A percentile compares a stretch with the other conserved stretches of the same genome.
These are phyloP conservation scores for Pseudorasbora parva DNA, from an alignment of 2,113 vertebrate genomes.

Conservation along the genomic window DNA sequence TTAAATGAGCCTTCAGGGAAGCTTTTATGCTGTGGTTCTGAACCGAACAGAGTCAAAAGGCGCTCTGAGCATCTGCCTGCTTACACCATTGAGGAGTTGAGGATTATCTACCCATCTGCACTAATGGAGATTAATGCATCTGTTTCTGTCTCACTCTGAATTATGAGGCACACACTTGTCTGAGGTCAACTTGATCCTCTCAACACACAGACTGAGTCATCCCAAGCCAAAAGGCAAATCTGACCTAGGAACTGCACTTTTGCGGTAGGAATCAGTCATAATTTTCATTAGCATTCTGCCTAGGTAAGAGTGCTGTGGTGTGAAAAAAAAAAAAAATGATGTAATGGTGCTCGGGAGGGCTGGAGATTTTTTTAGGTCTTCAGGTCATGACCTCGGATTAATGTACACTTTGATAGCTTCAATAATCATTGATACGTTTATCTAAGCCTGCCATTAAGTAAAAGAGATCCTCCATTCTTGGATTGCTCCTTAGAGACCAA, in stretches of 20 bases:
- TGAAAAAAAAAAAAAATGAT: constrained; percentile 6
- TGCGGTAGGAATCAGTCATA: not conserved
- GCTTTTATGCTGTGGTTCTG: not conserved
- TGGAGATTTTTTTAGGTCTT: not conserved
- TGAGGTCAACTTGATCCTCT: constrained; percentile 12
- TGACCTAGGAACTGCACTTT: constrained; percentile 13
- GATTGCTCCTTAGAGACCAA: not conserved
- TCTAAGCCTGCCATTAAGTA: not conserved
- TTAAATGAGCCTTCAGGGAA: not conserved
- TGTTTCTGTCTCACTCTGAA: constrained; percentile 54
- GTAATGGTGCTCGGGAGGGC: not conserved
- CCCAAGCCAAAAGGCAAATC: constrained; percentile 7
- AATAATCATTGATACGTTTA: not conserved
- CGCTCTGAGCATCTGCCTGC: constrained; percentile 24
- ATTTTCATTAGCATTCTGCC: not conserved
- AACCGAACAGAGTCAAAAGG: not conserved
- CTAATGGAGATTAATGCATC: constrained; percentile 68
- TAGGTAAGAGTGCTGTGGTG: not conserved
- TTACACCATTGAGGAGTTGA: constrained; percentile 48
- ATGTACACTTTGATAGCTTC: not conserved
- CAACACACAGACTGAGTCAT: constrained; percentile 1
- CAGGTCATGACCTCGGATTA: not conserved
- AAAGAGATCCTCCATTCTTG: not conserved
- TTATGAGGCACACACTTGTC: constrained; percentile 43
- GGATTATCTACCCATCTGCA: constrained; percentile 68